These are phyloP conservation scores for Nezara viridula DNA, from an alignment of 2,888 invertebrate species.

Conservation along the genomic window DNA sequence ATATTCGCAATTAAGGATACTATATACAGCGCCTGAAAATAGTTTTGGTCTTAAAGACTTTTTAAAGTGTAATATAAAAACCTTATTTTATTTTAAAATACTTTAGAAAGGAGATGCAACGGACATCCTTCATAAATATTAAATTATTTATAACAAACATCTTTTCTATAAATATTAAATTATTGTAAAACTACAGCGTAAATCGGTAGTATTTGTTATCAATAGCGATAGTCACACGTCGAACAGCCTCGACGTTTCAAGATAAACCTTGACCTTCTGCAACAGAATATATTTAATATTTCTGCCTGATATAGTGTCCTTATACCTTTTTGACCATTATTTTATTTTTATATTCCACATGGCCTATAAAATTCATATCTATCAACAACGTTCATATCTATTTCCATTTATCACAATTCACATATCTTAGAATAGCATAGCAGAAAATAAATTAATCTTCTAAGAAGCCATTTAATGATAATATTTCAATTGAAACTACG, in stretches of 20 bases:
- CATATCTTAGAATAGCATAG: not conserved
- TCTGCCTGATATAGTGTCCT: not conserved
- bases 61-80: no score
- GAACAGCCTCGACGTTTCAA: not conserved
- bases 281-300: conserved; percentile 16
- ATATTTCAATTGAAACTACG: not conserved
- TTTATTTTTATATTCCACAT: not conserved
- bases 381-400: no score
- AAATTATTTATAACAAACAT: no score
- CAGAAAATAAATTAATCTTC: not conserved
- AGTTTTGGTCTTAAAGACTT: no score
- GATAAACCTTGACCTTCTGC: not conserved
- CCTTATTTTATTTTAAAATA: no score
- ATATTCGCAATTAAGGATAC: no score
- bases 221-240: not conserved
- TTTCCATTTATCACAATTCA: not conserved
- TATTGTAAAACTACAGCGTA: not conserved
- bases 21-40: no score
- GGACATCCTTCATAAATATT: no score
- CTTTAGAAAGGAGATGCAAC: no score
- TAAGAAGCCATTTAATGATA: not conserved
- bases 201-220: not conserved
- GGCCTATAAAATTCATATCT: not conserved
- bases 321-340: not conserved
- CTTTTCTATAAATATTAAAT: not conserved